Evolutionary conservation across 1,140 invertebrate species (phyloP).

Genomic region (Patella vulgata): DNA sequence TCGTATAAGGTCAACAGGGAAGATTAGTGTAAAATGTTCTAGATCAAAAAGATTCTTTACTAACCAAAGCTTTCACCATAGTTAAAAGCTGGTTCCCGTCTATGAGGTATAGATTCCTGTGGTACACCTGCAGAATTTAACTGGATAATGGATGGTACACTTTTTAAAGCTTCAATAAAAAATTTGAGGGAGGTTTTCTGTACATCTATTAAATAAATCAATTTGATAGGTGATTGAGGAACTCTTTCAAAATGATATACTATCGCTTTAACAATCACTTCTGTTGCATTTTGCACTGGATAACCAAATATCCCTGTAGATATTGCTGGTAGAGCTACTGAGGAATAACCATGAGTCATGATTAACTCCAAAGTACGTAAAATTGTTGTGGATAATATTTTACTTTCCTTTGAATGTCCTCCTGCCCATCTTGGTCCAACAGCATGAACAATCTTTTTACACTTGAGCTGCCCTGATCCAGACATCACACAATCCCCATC

Average conservation of each 20-base stretch:
- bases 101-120: too few species aligned
- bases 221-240: background rate
- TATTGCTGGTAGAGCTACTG: conserved; percentile 17
- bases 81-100: too few species aligned
- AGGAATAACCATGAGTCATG: background rate
- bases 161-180: conserved; percentile 12
- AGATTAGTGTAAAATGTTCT: too few species aligned
- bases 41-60: too few species aligned
- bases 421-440: conserved; percentile 38
- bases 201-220: conserved; percentile 22
- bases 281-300: conserved; percentile 14
- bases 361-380: conserved; percentile 14
- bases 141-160: too few species aligned
- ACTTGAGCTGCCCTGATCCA: conserved; percentile 21
- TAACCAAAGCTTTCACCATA: too few species aligned
- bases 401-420: conserved; percentile 20
- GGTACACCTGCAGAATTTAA: too few species aligned
- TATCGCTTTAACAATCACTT: conserved; percentile 7
- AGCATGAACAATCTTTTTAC: conserved; percentile 33
- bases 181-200: background rate
- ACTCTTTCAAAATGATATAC: background rate
- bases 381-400: conserved; percentile 14
- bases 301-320: conserved; percentile 19
- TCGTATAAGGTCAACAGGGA: too few species aligned
- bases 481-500: conserved; percentile 27